Base-by-base conservation (phyloP, 2,888 invertebrate species). In the Siphlonurus alternatus region DNA sequence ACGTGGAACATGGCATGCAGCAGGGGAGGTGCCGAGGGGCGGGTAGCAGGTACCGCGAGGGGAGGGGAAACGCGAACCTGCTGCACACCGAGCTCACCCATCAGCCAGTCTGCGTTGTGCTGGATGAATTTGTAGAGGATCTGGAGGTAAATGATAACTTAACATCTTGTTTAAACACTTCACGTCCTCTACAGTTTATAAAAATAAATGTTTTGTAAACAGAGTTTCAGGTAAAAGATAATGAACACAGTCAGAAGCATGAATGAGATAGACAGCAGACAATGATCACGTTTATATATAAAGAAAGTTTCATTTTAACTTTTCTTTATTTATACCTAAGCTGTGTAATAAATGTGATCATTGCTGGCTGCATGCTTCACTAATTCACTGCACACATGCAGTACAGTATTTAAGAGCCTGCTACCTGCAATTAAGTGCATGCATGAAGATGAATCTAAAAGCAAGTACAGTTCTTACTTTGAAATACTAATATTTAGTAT, bases 1-100 rank as follows among this genome's bases (percentile, higher is more conserved):
- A 90, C 88, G 71, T 87, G 87, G 71, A 90, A 91, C 89, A 90
- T 89, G 5, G 83, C 82, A 71, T 87, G 84, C 0, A 89, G 75
- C 15, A 90, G 75, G 0, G 63, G 2, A 75, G 73, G 68, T 70
- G 64, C 65, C 76, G 73, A 64, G 77, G 59, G 1, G 76, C 71
- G 65, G 76, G 70, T 25, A 54, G 61, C 61, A 18, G 65, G 65
- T 38, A 62, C n/a, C 3, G 7, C 23, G 59, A 65, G 23, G 23
- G 59, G 65, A 22, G 54, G 74, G 70, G 7, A 70, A 76, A 20
- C 71, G 66, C 0, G 70, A 63, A 61, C 68, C 66, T 69, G 78
- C 74, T 66, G 74, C 69, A 71, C 78, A 66, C 65, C 67, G 7
- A 69, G 67, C 75, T 83, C 79, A 67, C 81, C 79, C 71, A 82